A percentile compares a stretch with the other conserved stretches of the same genome.
Conservation (phyloP, 2,113 vertebrate genomes). For the Dipodomys spectabilis region DNA sequence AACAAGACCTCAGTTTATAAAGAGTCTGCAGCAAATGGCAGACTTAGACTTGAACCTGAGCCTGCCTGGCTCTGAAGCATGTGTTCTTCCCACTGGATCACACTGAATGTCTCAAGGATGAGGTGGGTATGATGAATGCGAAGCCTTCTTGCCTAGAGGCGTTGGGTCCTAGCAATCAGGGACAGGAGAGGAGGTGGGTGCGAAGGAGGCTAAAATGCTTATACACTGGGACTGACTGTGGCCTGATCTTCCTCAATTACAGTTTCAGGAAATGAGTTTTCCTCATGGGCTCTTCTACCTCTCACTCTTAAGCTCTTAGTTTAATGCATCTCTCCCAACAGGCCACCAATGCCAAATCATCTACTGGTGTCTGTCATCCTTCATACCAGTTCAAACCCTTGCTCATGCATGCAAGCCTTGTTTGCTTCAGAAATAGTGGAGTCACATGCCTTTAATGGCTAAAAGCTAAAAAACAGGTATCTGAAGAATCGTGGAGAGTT, state of each 20-base stretch:
- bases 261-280: too few relatives aligned
- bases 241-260: not conserved
- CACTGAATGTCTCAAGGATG: too few relatives aligned
- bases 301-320: not conserved
- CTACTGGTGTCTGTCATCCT: not conserved
- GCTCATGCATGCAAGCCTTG: constrained; percentile 60
- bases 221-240: not conserved
- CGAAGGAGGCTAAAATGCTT: not conserved
- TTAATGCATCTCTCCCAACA: not conserved
- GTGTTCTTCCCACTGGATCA: not conserved
- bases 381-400: constrained; percentile 62
- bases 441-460: constrained; percentile 73
- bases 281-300: not conserved
- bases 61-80: not conserved
- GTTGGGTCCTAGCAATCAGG: not conserved
- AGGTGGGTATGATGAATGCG: rapidly evolving
- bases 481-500: constrained; percentile 73
- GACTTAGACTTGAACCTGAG: not conserved
- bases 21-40: not conserved
- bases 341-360: too few relatives aligned
- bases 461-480: constrained; percentile 67
- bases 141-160: not conserved
- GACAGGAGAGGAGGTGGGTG: too few relatives aligned
- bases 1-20: not conserved
- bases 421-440: constrained; percentile 72